These are phyloP conservation scores for Pelecanus crispus DNA, from an alignment of 2,113 vertebrate genomes.

Conservation along the genomic window DNA sequence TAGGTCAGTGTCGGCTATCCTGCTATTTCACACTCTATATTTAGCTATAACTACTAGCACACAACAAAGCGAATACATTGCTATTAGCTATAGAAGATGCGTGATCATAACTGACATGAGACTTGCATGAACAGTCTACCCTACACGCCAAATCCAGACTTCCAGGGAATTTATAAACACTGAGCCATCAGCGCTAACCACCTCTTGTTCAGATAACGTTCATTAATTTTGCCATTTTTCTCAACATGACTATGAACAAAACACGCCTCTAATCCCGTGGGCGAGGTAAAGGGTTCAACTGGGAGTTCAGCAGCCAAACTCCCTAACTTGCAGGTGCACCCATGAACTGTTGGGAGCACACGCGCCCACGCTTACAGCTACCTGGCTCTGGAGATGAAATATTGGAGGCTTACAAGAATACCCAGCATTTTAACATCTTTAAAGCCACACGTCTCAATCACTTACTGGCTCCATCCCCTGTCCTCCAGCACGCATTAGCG, in stretches of 20 bases:
- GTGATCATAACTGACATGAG: not conserved
- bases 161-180: not conserved
- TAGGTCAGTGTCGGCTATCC: not conserved
- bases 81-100: not conserved
- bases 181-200: not conserved
- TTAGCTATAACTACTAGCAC: not conserved
- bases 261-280: accelerated
- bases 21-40: not conserved
- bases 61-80: not conserved
- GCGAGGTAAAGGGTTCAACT: not conserved
- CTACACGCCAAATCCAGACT: accelerated
- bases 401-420: not conserved
- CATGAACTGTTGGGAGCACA: not conserved
- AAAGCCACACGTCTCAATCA: not conserved
- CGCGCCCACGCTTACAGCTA: not conserved
- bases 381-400: not conserved
- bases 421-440: not conserved
- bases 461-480: not conserved
- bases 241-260: not conserved
- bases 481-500: not conserved
- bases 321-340: not conserved
- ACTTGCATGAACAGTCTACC: not conserved
- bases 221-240: not conserved
- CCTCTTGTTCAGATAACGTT: not conserved
- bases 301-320: not conserved